These are phyloP conservation scores for Zhengitettix transpicula DNA, from an alignment of 2,888 invertebrate genomes.

Conservation along the genomic window DNA sequence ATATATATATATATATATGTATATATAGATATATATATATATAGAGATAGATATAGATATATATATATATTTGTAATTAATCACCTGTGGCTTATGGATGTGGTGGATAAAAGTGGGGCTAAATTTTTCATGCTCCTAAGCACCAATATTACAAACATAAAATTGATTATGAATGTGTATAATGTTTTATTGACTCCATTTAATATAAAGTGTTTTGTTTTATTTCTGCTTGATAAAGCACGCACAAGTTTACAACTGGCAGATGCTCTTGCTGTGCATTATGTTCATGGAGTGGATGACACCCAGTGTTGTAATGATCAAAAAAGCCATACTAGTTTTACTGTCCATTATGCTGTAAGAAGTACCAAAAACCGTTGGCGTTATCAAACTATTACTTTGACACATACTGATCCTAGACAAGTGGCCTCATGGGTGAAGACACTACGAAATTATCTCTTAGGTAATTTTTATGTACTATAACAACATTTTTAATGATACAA, in stretches of 20 bases:
- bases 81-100: too few relatives aligned
- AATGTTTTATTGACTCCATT: too few relatives aligned
- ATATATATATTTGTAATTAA: too few relatives aligned
- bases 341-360: slow-evolving; percentile 43
- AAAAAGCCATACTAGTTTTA: slow-evolving; percentile 29
- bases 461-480: slow-evolving; percentile 19
- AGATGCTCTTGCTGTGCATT: slow-evolving; percentile 35
- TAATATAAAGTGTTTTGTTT: too few relatives aligned
- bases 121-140: too few relatives aligned
- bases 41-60: too few relatives aligned
- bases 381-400: slow-evolving; percentile 35
- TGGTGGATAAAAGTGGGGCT: too few relatives aligned
- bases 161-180: too few relatives aligned
- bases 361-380: slow-evolving; percentile 39
- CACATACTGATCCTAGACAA: slow-evolving; percentile 40
- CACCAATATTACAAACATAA: too few relatives aligned
- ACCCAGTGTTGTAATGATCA: slow-evolving; percentile 14
- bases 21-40: too few relatives aligned
- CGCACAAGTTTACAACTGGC: slow-evolving; percentile 36
- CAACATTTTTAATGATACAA: too few relatives aligned
- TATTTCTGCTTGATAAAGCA: slow-evolving; percentile 23
- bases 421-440: slow-evolving; percentile 45
- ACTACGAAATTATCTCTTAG: slow-evolving; percentile 33
- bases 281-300: slow-evolving; percentile 26
- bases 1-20: too few relatives aligned